A percentile compares a stretch with the other conserved stretches of the same genome.
Conservation (phyloP, 2,113 vertebrate genomes). For the Abramis brama region DNA sequence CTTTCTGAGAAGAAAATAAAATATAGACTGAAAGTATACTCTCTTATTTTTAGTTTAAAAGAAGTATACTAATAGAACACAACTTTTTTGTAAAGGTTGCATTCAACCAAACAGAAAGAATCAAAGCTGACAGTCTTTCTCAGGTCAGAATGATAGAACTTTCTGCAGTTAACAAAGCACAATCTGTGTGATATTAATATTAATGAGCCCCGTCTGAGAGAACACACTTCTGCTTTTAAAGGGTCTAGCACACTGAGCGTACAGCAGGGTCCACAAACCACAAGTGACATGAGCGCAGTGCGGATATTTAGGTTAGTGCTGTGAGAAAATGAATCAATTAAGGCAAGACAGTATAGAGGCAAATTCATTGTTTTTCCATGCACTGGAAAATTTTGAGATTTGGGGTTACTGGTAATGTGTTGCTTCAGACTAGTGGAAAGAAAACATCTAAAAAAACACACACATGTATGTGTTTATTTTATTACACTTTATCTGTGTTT, state of each 20-base stretch:
- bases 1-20: no score
- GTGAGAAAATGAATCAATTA: not conserved
- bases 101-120: conserved; percentile 46
- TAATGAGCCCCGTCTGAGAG: conserved; percentile 11
- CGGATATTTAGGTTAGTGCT: not conserved
- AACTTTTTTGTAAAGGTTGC: no score
- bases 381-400: not conserved
- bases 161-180: conserved; percentile 21
- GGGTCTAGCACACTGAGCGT: not conserved
- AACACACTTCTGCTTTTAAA: conserved; percentile 25
- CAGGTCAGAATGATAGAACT: conserved; percentile 35
- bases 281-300: not conserved
- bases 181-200: conserved; percentile 40
- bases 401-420: not conserved
- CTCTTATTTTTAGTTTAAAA: no score
- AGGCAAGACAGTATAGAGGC: not conserved
- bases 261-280: not conserved
- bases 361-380: not conserved
- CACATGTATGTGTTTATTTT: not conserved
- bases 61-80: no score
- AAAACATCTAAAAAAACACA: not conserved
- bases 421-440: not conserved
- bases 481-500: not conserved
- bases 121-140: conserved; percentile 49
- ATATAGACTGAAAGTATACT: no score